Evolutionary conservation across 1,140 invertebrate genomes (phyloP).

Genomic region (Diorhabda sublineata): DNA sequence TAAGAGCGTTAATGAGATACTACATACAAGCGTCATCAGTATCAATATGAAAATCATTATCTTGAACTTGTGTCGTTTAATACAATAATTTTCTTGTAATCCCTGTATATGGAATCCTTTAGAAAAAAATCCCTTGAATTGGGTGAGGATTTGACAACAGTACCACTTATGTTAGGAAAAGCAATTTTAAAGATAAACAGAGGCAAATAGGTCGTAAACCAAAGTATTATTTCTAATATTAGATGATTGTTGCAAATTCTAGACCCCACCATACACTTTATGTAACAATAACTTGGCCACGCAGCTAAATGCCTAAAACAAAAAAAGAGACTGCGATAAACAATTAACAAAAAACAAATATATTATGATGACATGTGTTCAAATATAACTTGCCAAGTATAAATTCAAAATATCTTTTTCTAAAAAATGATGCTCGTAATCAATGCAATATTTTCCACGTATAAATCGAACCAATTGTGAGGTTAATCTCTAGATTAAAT

Average conservation of each 20-base stretch:
- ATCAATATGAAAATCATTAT: background rate
- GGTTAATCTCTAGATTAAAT: no score
- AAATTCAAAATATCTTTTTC: background rate
- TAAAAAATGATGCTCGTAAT: no score
- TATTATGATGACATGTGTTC: constrained; percentile 40
- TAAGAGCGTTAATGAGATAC: background rate
- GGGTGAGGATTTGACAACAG: constrained; percentile 7
- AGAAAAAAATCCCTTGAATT: background rate
- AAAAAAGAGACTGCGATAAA: constrained; percentile 50
- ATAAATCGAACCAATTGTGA: no score
- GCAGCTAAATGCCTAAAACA: constrained; percentile 35
- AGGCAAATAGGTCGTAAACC: background rate
- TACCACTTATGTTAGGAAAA: constrained; percentile 2
- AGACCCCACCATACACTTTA: background rate
- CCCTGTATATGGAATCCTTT: background rate
- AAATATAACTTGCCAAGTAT: background rate
- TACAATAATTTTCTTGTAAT: background rate
- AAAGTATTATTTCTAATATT: background rate
- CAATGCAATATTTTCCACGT: no score
- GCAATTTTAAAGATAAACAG: constrained; percentile 1
- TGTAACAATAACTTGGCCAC: constrained; percentile 19
- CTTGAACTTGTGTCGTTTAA: background rate
- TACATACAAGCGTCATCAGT: background rate
- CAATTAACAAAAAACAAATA: constrained; percentile 46
- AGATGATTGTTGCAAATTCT: constrained; percentile 11